Conservation (phyloP, 2,113 vertebrate genomes). For the Charina bottae region DNA sequence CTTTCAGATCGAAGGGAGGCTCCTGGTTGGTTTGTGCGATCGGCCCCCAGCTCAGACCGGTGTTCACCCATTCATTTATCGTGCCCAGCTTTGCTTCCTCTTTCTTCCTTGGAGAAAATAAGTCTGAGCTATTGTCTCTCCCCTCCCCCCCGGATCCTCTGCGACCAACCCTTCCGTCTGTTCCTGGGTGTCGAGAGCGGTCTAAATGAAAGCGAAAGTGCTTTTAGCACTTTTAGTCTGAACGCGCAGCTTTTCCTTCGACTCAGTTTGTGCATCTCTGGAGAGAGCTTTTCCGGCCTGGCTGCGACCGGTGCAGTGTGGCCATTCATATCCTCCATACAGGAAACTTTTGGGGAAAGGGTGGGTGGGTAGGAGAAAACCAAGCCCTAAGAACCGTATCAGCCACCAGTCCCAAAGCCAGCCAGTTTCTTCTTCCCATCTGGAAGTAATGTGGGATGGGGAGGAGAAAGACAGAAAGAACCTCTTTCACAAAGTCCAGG, state of each 20-base stretch:
- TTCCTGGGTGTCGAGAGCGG: neutral
- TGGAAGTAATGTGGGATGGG: constrained; percentile 47
- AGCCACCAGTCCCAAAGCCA: constrained; percentile 33
- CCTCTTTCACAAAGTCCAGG: neutral
- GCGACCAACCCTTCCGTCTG: neutral
- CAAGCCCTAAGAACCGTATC: constrained; percentile 33
- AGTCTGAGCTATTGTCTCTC: neutral
- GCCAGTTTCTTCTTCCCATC: constrained; percentile 44
- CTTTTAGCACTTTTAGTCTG: constrained; percentile 32
- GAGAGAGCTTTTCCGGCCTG: constrained; percentile 25
- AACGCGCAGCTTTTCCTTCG: constrained; percentile 29
- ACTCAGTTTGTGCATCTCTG: constrained; percentile 54
- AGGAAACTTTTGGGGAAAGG: constrained; percentile 23
- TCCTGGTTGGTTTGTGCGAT: constrained; percentile 7
- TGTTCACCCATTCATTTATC: neutral
- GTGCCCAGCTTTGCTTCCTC: neutral
- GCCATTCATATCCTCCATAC: constrained; percentile 46
- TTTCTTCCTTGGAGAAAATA: neutral
- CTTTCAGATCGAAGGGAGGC: neutral
- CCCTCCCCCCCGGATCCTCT: neutral
- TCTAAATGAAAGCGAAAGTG: constrained; percentile 58
- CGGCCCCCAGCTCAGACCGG: constrained; percentile 5
- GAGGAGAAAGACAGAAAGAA: neutral
- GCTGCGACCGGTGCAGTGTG: neutral
- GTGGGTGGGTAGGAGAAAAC: neutral